A percentile compares a stretch with the other conserved stretches of the same genome.
Evolutionary conservation across 2,113 vertebrate species (phyloP).

Genomic region (Corythaixoides concolor): DNA sequence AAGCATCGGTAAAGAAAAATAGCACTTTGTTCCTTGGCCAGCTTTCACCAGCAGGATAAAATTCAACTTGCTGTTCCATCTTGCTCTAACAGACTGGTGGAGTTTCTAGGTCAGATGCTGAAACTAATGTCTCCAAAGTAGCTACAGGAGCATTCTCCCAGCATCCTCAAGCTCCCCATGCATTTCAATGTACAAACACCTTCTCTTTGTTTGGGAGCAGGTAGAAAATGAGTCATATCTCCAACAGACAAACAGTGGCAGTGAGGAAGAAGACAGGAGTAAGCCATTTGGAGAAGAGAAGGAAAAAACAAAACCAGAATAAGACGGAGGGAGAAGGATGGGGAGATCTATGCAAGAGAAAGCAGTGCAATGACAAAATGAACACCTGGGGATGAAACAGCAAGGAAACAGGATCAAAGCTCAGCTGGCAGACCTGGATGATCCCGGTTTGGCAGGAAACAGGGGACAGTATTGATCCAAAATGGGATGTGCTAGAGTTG

Average conservation of each 20-base stretch:
- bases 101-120: neutral
- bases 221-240: neutral
- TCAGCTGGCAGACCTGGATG: neutral
- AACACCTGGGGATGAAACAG: neutral
- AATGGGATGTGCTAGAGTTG: neutral
- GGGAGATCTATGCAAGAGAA: neutral
- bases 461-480: neutral
- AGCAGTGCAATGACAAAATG: neutral
- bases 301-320: neutral
- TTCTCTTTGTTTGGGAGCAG: neutral
- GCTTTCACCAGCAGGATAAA: neutral
- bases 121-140: neutral
- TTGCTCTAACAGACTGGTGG: neutral
- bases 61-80: neutral
- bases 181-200: neutral
- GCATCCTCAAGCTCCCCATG: neutral
- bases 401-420: neutral
- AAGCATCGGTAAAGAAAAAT: neutral
- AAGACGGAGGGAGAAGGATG: neutral
- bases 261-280: neutral
- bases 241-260: neutral
- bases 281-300: neutral
- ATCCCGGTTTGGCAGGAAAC: neutral
- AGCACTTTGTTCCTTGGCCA: neutral
- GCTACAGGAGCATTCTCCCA: neutral